Conservation (phyloP, 2,113 vertebrate genomes). For the Archilochus colubris region DNA sequence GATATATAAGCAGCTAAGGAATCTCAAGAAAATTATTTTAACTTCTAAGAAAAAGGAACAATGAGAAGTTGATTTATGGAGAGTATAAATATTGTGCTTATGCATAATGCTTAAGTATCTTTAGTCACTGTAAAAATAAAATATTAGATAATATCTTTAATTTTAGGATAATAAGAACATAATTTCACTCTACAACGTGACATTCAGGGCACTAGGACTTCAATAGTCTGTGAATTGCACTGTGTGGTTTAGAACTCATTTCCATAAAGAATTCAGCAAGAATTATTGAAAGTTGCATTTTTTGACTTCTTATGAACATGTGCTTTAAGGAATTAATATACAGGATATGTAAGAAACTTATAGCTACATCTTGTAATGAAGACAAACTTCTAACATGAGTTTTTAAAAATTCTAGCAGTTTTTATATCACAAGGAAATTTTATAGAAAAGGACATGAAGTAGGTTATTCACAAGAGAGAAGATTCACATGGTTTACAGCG, state of each 20-base stretch:
- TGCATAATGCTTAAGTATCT: not conserved
- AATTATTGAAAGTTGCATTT: not conserved
- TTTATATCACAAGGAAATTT: not conserved
- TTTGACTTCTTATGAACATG: not conserved
- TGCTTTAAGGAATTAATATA: not conserved
- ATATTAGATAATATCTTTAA: not conserved
- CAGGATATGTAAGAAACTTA: not conserved
- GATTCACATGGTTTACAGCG: not conserved
- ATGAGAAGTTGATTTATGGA: not conserved
- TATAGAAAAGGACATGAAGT: not conserved
- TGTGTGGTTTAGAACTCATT: not conserved
- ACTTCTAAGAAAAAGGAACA: not conserved
- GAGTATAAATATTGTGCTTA: not conserved
- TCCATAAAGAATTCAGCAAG: not conserved
- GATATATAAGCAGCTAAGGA: not conserved
- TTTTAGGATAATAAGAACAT: not conserved
- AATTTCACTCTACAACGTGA: not conserved
- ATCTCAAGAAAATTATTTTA: not conserved
- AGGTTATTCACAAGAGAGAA: not conserved
- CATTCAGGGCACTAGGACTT: not conserved
- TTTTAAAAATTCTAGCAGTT: not conserved
- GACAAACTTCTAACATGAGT: not conserved
- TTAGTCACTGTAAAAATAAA: not conserved
- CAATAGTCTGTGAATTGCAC: not conserved
- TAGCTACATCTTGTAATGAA: not conserved